These are phyloP conservation scores for Dryomyza anilis DNA, from an alignment of 2,888 invertebrate genomes.

Conservation along the genomic window DNA sequence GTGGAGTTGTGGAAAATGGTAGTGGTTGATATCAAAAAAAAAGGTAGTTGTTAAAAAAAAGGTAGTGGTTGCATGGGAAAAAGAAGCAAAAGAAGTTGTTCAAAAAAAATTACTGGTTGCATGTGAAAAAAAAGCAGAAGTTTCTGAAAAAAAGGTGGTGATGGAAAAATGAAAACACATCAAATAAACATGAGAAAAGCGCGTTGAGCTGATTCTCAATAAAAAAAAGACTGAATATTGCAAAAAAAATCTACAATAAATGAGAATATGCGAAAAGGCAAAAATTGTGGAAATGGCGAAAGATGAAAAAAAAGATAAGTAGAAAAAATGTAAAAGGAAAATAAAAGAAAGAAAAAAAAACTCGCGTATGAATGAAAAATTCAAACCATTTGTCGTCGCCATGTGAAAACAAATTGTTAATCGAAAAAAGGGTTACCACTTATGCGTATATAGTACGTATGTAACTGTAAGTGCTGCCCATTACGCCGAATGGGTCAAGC, in stretches of 20 bases:
- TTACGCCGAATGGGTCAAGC: conserved; percentile 13
- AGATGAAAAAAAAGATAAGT: background rate
- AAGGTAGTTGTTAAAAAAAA: background rate
- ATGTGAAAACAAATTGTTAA: conserved; percentile 10
- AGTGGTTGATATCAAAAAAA: background rate
- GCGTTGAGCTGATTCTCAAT: too few relatives aligned
- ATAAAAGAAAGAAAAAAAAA: background rate
- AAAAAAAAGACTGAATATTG: too few relatives aligned
- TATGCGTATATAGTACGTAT: background rate
- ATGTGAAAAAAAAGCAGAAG: background rate
- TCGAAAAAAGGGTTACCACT: conserved; percentile 2
- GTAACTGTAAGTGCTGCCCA: background rate
- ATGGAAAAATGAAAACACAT: background rate
- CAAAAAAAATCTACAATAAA: too few relatives aligned
- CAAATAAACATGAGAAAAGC: too few relatives aligned
- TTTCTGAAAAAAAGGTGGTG: background rate
- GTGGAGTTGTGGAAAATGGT: background rate
- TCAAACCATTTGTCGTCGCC: conserved; percentile 13
- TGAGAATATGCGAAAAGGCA: background rate
- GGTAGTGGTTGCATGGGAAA: background rate
- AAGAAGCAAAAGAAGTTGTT: background rate
- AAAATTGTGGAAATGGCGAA: background rate
- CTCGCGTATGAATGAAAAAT: conserved; percentile 7
- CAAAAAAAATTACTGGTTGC: background rate
- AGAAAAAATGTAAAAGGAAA: background rate